Conservation (phyloP, 2,113 vertebrate species). For the Micromys minutus region DNA sequence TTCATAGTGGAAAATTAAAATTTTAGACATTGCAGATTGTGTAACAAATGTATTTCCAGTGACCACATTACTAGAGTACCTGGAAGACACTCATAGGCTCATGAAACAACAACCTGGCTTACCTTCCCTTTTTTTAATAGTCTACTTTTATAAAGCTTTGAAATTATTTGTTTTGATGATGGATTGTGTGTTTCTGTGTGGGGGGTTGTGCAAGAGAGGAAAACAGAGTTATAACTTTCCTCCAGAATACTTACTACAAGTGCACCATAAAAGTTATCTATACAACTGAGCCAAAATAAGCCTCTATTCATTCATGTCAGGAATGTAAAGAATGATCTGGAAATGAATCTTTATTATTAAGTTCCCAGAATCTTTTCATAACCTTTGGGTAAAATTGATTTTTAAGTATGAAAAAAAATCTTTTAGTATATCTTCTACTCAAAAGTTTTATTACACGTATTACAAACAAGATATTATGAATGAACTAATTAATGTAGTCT, state of each 20-base stretch:
- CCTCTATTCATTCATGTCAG: not conserved
- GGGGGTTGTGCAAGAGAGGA: not conserved
- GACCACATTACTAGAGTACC: constrained; percentile 39
- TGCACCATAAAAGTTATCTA: not conserved
- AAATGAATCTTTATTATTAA: constrained; percentile 54
- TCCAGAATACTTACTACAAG: not conserved
- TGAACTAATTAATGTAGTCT: not conserved
- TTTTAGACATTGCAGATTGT: constrained; percentile 71
- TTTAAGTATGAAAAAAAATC: constrained; percentile 60
- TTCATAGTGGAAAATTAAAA: constrained; percentile 82
- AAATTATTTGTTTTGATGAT: not conserved
- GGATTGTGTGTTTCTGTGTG: not conserved
- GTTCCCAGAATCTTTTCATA: constrained; percentile 57
- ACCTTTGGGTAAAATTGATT: constrained; percentile 59
- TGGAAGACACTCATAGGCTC: not conserved
- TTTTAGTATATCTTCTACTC: not conserved
- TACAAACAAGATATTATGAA: constrained; percentile 66
- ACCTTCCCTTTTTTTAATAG: constrained; percentile 20
- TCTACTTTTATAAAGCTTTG: constrained; percentile 59
- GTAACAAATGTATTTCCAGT: constrained; percentile 72
- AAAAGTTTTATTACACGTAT: constrained; percentile 57
- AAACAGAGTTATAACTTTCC: not conserved
- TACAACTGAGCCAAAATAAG: constrained; percentile 59
- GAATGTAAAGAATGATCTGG: not conserved
- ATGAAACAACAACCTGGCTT: constrained; percentile 59